A percentile compares a stretch with the other conserved stretches of the same genome.
phyloP scores from a whole-genome alignment of 1,140 invertebrate genomes.

The Sarcophaga peregrina region DNA sequence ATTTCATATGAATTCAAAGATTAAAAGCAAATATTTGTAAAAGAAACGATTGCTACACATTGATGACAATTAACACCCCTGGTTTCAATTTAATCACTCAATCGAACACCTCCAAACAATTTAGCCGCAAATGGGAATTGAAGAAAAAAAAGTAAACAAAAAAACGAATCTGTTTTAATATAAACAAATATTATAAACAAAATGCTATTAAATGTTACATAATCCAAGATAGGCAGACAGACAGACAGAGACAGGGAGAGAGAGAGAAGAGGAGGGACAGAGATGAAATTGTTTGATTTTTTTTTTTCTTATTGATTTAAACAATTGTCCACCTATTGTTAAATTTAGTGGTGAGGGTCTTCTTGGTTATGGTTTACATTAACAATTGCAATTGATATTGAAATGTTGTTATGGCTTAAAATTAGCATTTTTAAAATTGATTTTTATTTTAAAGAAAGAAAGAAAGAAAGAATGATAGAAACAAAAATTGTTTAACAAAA shows the following conservation, averaged over 20 bases:
- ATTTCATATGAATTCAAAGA: background rate
- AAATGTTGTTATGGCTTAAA: background rate
- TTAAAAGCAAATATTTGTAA: background rate
- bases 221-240: background rate
- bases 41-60: background rate
- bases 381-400: slow-evolving; percentile 6
- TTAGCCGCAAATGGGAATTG: background rate
- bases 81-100: background rate
- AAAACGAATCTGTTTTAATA: background rate
- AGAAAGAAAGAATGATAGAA: background rate
- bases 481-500: background rate
- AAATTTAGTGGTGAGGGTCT: background rate
- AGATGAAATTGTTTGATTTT: too few relatives aligned
- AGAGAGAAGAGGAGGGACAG: too few relatives aligned
- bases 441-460: too few relatives aligned
- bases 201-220: slow-evolving; percentile 6
- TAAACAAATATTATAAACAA: background rate
- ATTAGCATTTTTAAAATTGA: background rate
- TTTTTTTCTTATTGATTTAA: slow-evolving; percentile 13
- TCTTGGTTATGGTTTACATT: background rate
- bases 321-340: slow-evolving; percentile 23
- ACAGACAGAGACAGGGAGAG: too few relatives aligned
- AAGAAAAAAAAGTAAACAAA: background rate
- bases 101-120: background rate
- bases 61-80: background rate